Evolutionary conservation across 2,888 invertebrate species (phyloP).

Genomic region (Eupithecia subfuscata): DNA sequence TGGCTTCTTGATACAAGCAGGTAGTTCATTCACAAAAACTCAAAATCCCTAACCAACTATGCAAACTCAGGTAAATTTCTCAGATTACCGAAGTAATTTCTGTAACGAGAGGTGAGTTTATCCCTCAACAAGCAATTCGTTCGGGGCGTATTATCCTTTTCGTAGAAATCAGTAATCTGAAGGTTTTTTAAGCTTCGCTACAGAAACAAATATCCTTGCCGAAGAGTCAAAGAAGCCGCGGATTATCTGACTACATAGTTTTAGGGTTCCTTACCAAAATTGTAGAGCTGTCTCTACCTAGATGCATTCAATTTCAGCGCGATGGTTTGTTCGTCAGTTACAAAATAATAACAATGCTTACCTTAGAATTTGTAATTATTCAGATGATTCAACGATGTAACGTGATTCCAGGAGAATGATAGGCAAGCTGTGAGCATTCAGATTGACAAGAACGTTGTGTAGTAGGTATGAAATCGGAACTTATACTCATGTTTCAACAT

Average conservation of each 20-base stretch:
- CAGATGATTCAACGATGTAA: background rate
- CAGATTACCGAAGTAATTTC: conserved; percentile 67
- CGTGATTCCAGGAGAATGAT: background rate
- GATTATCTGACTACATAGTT: conserved; percentile 69
- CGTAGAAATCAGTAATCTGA: conserved; percentile 80
- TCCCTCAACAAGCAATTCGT: conserved; percentile 80
- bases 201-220: conserved; percentile 75
- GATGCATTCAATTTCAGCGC: background rate
- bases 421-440: background rate
- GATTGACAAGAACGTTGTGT: background rate
- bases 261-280: conserved; percentile 33
- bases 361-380: background rate
- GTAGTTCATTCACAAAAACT: conserved; percentile 26
- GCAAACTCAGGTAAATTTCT: conserved; percentile 66
- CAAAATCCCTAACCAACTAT: conserved; percentile 7
- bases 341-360: background rate
- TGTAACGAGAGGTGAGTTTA: conserved; percentile 78
- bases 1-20: conserved; percentile 16
- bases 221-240: conserved; percentile 79
- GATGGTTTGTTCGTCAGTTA: background rate
- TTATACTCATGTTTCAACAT: background rate
- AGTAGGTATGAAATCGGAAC: background rate
- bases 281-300: background rate
- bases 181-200: conserved; percentile 73
- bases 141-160: conserved; percentile 77